phyloP scores from a whole-genome alignment of 2,888 invertebrate species.

The Nezara viridula region DNA sequence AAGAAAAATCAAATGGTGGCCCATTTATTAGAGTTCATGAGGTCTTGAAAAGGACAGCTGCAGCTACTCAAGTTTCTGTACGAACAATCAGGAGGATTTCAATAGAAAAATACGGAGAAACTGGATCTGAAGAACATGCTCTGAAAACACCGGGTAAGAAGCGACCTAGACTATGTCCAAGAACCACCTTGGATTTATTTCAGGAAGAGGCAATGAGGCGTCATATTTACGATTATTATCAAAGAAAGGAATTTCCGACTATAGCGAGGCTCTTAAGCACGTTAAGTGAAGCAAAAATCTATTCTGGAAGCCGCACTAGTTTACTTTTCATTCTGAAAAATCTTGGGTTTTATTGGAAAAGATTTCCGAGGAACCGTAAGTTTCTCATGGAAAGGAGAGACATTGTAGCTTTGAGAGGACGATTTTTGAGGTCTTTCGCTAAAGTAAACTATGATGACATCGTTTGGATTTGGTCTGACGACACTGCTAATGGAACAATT shows the following conservation, averaged over 20 bases:
- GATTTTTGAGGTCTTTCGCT: background rate
- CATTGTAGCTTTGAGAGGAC: conserved; percentile 23
- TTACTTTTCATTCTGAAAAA: background rate
- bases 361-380: background rate
- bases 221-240: background rate
- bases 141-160: conserved; percentile 3
- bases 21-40: background rate
- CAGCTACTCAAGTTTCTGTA: background rate
- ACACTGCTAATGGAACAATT: background rate
- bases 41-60: background rate
- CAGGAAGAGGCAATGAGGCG: background rate
- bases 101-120: background rate
- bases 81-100: background rate
- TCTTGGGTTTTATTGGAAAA: background rate
- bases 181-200: conserved; percentile 7
- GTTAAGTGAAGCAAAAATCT: background rate
- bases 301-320: background rate
- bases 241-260: background rate
- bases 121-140: background rate
- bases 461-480: background rate
- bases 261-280: background rate
- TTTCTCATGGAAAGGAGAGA: background rate
- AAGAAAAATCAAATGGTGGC: background rate
- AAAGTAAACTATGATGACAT: background rate
- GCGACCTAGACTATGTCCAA: background rate